Base-by-base conservation (phyloP, 2,888 invertebrate genomes). In the Cryptocheilus praepositus region DNA sequence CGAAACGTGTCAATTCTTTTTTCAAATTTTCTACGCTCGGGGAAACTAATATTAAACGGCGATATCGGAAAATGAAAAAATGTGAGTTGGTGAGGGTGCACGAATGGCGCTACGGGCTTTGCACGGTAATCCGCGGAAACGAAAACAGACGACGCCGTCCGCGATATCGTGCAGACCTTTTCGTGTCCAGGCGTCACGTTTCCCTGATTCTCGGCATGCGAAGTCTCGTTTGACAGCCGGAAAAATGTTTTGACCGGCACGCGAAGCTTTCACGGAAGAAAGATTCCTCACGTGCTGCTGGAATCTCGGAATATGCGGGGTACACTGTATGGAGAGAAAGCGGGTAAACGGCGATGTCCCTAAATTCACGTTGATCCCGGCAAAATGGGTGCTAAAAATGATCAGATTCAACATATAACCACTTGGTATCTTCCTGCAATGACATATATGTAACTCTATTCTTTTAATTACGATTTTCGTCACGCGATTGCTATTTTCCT, bases 251-350 rank as follows among this genome's bases (percentile, higher is more conserved):
- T 44, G 46, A 44, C 52, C 49, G 55, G 43, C 73, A 73, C 69
- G 73, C 73, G 69, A 73, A 57, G 65, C 72, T 73, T 72, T 73
- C 73, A 67, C 73, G 69, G 13, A 22, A 18, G 54, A 55, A 54
- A 55, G 61, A 54, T 16, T 46, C n/a, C 46, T 21, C 56, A 19
- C 56, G 43, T 43, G 21, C 49, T 5, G 49, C 16, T 18, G 49
- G 16, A 18, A 49, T 49, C 15, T 49, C 49, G 13, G 16, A 49
- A 11, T 49, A n/a, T n/a, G 45, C 16, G 18, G 49, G 7, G 2
- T 8, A 49, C 18, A 8, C 3, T 2, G 49, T n/a, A 18, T n/a
- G 49, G 36, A 36, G 25, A 55, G 56, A 56, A 56, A 56, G 49
- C 49, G 49, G 49, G 8, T 18, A 49, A 49, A 49, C 18, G 49